Evolutionary conservation across 2,797 vertebrate genomes (phyloP), one percentile per base, ranked within the genome.

Genomic region (Pogoniulus pusillus): DNA sequence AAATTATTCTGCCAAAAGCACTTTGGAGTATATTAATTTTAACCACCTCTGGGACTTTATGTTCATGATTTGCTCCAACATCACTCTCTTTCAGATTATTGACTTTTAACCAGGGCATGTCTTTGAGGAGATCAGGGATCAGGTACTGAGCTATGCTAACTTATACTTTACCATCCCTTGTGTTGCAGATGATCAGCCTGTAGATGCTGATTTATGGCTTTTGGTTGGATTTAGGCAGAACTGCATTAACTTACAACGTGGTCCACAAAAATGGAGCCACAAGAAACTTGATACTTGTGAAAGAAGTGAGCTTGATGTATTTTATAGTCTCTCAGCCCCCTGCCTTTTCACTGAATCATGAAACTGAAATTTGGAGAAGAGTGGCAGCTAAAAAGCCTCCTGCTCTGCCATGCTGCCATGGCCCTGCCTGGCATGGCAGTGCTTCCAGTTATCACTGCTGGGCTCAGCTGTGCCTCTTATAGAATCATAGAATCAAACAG

Each of bases 1-100:
- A 92, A 93, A 72, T 2, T 1, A 71, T 72, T 71, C 71, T 82
- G 92, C 37, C 81, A 91, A 90, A 72, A 29, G 34, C 34, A 55
- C 65, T 80, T 70, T 74, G 37, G 41, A 80, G 32, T 49, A 26
- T 15, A 17, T 53, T 54, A 64, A 16, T 64, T 87, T 80, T 84
- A 93, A 83, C 41, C 54, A 62, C 27, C 37, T 79, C 71, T 45
- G 71, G n/a, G 35, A 45, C 63, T 84, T 60, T 26, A 19, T 51
- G 23, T 63, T 54, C 5, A 1, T 60, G 49, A 51, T 68, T 72
- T 84, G n/a, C 10, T 58, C 17, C 43, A 73, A 26, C 7, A 54
- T 51, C 55, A 43, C 24, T 86, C 51, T 69, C 54, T 32, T 55
- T 34, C 62, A 84, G 75, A 41, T n/a, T 62, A 87, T 20, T 92